Base-by-base conservation (phyloP, 2,113 vertebrate species). In the Corythaeola cristata region DNA sequence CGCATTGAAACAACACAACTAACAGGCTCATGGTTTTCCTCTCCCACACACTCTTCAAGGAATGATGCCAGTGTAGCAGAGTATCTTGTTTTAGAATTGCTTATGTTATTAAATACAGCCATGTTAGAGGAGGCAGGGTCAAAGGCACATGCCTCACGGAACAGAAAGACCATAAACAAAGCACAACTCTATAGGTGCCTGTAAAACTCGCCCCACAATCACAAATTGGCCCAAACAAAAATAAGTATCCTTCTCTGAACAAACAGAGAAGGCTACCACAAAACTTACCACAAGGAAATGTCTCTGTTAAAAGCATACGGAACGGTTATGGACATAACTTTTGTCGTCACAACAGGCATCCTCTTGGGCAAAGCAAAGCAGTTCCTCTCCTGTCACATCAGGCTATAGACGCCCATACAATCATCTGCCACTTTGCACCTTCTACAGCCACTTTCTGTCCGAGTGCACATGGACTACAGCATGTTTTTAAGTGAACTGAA, bases 401-500 rank as follows among this genome's bases (percentile, higher is more conserved):
- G 56, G 47, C 22, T 35, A 35, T 7, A 58, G 41, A 27, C 69
- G 14, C 22, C 8, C 0, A 0, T 3, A 27, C 13, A 5, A 27
- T 1, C 4, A 11, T 33, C 30, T 37, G 30, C 18, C 49, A 4
- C 52, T 67, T 7, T 8, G 23, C 66, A 15, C n/a, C 63, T 26
- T 16, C 62, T 9, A 10, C 59, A 79, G 72, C 4, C 6, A 2
- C 32, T 12, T 28, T 37, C 77, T 24, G 26, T 18, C 17, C 0
- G 0, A 80, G 7, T 0, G 14, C 69, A 59, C 33, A 0, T 4
- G 9, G 18, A 27, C 35, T 17, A 20, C n/a, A 64, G 44, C 59
- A 30, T 0, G 0, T 19, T 37, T 27, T 47, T 6, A 13, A 37
- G 9, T 1, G 8, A 47, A 5, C 27, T 7, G 6, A 19, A 56